Percentiles rank a stretch among this genome's conserved stretches.
Conservation (phyloP, 2,113 vertebrate genomes). For the Scolopax mira region DNA sequence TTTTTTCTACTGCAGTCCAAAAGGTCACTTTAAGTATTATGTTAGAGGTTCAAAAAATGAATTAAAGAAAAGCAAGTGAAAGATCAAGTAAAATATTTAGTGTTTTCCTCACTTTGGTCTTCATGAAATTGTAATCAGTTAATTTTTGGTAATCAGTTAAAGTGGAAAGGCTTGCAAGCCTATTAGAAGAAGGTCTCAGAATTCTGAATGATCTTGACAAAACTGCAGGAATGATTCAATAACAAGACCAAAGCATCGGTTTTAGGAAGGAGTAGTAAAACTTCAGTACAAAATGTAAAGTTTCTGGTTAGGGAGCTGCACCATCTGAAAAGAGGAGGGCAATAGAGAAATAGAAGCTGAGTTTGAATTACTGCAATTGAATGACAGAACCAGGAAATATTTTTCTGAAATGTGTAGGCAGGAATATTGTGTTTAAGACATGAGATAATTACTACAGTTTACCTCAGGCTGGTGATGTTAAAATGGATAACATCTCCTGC, state of each 20-base stretch:
- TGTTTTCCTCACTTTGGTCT: not conserved
- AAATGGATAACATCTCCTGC: not conserved
- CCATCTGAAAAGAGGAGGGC: not conserved
- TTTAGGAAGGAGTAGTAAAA: not conserved
- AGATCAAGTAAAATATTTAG: not conserved
- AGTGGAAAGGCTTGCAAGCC: not conserved
- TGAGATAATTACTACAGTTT: not conserved
- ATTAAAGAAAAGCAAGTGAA: not conserved
- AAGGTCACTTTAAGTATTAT: not conserved
- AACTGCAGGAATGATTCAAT: not conserved
- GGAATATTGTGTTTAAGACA: not conserved
- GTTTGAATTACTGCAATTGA: not conserved
- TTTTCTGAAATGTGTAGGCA: not conserved
- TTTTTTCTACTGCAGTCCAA: not conserved
- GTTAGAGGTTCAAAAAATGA: not conserved
- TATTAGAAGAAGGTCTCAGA: not conserved
- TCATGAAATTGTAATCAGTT: not conserved
- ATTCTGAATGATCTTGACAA: not conserved
- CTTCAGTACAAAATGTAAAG: not conserved
- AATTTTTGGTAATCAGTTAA: not conserved
- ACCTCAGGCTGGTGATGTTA: not conserved
- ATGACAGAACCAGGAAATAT: not conserved
- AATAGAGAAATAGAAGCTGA: not conserved
- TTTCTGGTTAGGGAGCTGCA: not conserved
- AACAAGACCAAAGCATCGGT: not conserved